These are phyloP conservation scores for Enteromius thamalakanensis DNA, from an alignment of 2,797 vertebrate species.

Conservation along the genomic window DNA sequence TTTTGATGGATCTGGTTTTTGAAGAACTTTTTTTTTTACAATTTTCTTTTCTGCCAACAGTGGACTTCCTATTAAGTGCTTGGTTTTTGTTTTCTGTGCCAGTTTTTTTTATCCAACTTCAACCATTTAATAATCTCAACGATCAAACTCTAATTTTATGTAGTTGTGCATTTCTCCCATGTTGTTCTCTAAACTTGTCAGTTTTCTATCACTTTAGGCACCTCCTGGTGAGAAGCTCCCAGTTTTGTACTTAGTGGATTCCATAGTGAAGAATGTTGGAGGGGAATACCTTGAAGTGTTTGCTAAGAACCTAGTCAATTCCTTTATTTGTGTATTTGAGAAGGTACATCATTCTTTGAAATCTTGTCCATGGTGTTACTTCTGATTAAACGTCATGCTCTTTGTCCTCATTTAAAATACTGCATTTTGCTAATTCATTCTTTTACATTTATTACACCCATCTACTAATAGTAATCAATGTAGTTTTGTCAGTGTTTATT, in stretches of 20 bases:
- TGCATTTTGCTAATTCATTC: background rate
- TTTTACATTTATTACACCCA: background rate
- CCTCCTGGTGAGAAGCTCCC: constrained; percentile 96
- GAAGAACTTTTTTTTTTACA: background rate
- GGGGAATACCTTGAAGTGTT: constrained; percentile 98
- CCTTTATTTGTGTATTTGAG: constrained; percentile 99
- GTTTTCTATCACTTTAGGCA: constrained; percentile 98
- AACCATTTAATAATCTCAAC: background rate
- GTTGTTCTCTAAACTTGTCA: constrained; percentile 97
- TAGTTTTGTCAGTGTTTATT: constrained; percentile 15
- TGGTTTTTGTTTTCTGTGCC: constrained; percentile 7
- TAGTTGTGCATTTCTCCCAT: constrained; percentile 56
- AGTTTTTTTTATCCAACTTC: background rate
- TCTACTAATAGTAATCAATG: background rate
- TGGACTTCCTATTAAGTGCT: background rate
- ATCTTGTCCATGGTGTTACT: constrained; percentile 58
- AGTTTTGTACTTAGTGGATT: constrained; percentile 99
- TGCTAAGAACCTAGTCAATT: constrained; percentile 99
- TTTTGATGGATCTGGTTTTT: background rate
- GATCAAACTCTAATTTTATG: constrained; percentile 40
- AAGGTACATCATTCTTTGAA: constrained; percentile 89
- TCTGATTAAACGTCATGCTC: constrained; percentile 48
- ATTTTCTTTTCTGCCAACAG: background rate
- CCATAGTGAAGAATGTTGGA: constrained; percentile 99
- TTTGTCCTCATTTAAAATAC: background rate